Conservation (phyloP, 2,888 invertebrate genomes). For the Acheta domesticus region DNA sequence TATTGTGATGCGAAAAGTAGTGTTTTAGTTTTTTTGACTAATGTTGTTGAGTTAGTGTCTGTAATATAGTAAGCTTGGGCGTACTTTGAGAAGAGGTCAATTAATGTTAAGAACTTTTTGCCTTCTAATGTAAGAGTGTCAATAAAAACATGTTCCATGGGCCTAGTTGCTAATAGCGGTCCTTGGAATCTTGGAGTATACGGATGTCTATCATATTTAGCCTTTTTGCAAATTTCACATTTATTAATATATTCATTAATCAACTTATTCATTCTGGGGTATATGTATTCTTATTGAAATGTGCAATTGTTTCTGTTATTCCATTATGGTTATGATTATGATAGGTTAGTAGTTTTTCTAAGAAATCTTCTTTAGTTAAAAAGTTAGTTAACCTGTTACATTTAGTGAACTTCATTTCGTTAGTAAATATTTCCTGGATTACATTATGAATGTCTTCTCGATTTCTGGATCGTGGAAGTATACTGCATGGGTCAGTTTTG, state of each 20-base stretch:
- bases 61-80: too few species aligned
- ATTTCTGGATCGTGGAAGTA: background rate
- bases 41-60: too few species aligned
- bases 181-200: too few species aligned
- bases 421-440: background rate
- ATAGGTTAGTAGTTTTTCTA: background rate
- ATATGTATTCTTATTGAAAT: background rate
- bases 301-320: background rate
- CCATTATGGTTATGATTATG: background rate
- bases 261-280: background rate
- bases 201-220: too few species aligned
- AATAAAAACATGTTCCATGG: too few species aligned
- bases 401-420: background rate
- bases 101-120: too few species aligned
- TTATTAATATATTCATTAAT: background rate
- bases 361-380: background rate
- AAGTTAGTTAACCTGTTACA: background rate
- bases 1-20: too few species aligned
- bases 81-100: too few species aligned
- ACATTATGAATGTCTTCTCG: background rate
- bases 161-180: too few species aligned
- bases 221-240: background rate
- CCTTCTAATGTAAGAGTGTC: too few species aligned
- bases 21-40: too few species aligned
- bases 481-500: background rate